Percentiles rank a stretch among this genome's conserved stretches.
Conservation (phyloP, 2,888 invertebrate genomes). For the Lepidonotus clava region DNA sequence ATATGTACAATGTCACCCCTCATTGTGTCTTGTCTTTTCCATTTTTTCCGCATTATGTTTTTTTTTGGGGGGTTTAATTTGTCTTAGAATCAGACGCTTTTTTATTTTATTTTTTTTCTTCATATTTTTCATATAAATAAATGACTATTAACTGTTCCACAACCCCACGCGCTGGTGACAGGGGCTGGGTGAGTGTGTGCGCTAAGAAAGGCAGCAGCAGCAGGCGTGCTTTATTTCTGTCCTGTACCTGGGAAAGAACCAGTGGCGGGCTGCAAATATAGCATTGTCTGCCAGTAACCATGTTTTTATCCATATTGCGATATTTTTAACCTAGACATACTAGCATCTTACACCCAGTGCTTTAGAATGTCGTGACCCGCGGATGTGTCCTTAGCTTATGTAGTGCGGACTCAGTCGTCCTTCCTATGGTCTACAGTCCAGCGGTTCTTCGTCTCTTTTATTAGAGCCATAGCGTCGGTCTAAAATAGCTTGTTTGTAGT, state of each 20-base stretch:
- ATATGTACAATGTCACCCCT: background rate
- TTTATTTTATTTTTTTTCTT: background rate
- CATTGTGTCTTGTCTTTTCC: background rate
- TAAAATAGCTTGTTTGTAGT: background rate
- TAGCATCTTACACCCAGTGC: slow-evolving; percentile 12
- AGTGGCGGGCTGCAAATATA: background rate
- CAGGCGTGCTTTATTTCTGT: background rate
- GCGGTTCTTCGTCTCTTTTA: background rate
- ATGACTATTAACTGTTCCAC: background rate
- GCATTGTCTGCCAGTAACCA: background rate
- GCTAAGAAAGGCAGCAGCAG: slow-evolving; percentile 8
- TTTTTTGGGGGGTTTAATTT: background rate
- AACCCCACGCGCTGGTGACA: background rate
- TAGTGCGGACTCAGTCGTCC: background rate
- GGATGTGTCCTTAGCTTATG: background rate
- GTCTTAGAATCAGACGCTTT: background rate
- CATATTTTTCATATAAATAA: background rate
- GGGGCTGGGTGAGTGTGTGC: slow-evolving; percentile 11
- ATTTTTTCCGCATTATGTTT: background rate
- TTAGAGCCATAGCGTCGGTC: background rate
- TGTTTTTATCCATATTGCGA: background rate
- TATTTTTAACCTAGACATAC: background rate
- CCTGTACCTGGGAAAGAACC: background rate
- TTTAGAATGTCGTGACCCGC: background rate
- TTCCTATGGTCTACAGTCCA: background rate